phyloP scores from a whole-genome alignment of 2,797 vertebrate species.

The Kryptolebias ocellatus region DNA sequence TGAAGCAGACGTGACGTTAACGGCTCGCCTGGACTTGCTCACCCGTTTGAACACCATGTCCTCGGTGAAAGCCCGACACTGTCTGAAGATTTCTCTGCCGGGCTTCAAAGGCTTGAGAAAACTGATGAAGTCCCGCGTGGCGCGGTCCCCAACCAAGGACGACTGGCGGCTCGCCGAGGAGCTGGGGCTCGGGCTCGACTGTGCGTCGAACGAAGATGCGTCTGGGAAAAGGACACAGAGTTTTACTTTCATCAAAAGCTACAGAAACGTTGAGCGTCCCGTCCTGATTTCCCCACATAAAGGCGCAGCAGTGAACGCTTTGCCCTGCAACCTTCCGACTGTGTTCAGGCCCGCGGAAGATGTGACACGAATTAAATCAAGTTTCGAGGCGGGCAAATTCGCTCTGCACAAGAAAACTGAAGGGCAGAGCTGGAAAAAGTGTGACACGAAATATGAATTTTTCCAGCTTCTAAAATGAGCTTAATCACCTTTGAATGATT shows the following conservation, averaged over 20 bases:
- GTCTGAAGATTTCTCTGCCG: constrained; percentile 93
- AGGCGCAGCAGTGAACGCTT: background rate
- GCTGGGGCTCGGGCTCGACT: constrained; percentile 85
- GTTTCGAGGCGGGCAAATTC: background rate
- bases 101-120: constrained; percentile 92
- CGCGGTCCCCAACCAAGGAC: constrained; percentile 86
- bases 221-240: constrained; percentile 76
- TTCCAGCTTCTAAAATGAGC: too few species aligned
- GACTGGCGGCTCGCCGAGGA: constrained; percentile 85
- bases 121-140: constrained; percentile 91
- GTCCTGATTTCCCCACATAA: background rate
- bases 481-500: background rate
- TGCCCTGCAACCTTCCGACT: background rate
- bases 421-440: too few species aligned
- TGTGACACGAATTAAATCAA: background rate
- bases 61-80: constrained; percentile 92
- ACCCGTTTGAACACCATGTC: constrained; percentile 91
- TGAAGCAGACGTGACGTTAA: too few species aligned
- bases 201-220: constrained; percentile 79
- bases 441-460: too few species aligned
- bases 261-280: background rate
- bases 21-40: constrained; percentile 36
- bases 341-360: background rate
- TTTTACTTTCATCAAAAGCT: constrained; percentile 27
- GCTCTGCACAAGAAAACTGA: too few species aligned